phyloP scores from a whole-genome alignment of 2,113 vertebrate species.

The Globicephala melas region DNA sequence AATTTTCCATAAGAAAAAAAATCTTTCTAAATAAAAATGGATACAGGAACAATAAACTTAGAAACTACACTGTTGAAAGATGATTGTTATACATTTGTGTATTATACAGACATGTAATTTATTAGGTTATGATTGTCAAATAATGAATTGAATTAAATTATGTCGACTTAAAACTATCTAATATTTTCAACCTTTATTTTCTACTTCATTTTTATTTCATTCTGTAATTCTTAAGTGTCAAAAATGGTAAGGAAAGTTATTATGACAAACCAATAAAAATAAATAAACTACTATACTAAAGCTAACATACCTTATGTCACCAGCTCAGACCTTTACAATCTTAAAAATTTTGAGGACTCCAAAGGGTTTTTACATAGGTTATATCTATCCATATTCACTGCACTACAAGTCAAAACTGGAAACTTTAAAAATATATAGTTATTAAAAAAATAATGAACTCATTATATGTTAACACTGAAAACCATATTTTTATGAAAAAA shows the following conservation, averaged over 20 bases:
- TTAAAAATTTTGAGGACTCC: background rate
- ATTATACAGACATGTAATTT: background rate
- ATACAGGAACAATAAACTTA: background rate
- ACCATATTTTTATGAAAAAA: background rate
- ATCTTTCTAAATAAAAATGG: background rate
- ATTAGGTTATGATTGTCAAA: background rate
- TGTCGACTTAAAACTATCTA: background rate
- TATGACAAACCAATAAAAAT: background rate
- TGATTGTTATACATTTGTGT: background rate
- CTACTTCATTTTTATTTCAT: background rate
- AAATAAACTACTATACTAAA: background rate
- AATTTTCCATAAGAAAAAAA: background rate
- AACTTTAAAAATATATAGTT: background rate
- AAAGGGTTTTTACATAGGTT: background rate
- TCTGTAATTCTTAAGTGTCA: background rate
- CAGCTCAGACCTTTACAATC: background rate
- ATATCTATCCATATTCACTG: background rate
- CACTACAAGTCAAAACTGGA: background rate
- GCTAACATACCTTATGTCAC: background rate
- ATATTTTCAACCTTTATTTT: constrained; percentile 6
- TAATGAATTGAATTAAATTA: background rate
- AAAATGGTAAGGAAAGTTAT: background rate
- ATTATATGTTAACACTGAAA: background rate
- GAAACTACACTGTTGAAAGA: background rate
- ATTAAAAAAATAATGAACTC: background rate